Evolutionary conservation across 2,888 invertebrate species (phyloP).

Genomic region (Ornithoptera priamus): DNA sequence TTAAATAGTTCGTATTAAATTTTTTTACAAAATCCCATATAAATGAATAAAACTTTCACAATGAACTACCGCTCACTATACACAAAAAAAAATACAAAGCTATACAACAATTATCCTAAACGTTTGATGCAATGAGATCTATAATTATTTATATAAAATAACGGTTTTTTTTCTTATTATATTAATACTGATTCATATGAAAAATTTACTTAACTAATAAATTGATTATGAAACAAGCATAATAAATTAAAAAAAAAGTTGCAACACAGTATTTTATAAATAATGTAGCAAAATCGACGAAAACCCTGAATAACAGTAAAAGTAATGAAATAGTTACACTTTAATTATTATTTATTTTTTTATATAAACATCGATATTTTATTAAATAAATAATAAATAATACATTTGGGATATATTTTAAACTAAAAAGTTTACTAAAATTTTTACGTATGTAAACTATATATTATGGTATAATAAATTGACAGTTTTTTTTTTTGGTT

Average conservation of each 20-base stretch:
- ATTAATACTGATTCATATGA: slow-evolving; percentile 58
- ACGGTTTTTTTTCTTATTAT: slow-evolving; percentile 40
- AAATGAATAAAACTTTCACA: slow-evolving; percentile 8
- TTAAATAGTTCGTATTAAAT: slow-evolving; percentile 19
- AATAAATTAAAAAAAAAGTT: not conserved
- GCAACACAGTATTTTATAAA: no score
- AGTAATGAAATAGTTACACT: no score
- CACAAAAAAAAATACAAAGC: slow-evolving; percentile 14
- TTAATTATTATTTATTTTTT: no score
- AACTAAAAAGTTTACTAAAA: no score
- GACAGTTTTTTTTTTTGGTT: no score
- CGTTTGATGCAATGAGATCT: slow-evolving; percentile 44
- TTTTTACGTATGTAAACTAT: no score
- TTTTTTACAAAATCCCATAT: not conserved
- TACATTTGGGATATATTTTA: no score
- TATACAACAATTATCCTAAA: slow-evolving; percentile 23
- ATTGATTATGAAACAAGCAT: not conserved
- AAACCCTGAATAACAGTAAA: no score
- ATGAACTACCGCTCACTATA: not conserved
- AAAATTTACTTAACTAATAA: slow-evolving; percentile 1
- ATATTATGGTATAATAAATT: no score
- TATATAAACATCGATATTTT: no score
- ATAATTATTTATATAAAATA: slow-evolving; percentile 42
- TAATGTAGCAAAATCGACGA: no score
- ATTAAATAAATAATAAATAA: no score